These are phyloP conservation scores for Palythoa grandis DNA, from an alignment of 92 coral and sea anemone genomes.

Conservation along the genomic window DNA sequence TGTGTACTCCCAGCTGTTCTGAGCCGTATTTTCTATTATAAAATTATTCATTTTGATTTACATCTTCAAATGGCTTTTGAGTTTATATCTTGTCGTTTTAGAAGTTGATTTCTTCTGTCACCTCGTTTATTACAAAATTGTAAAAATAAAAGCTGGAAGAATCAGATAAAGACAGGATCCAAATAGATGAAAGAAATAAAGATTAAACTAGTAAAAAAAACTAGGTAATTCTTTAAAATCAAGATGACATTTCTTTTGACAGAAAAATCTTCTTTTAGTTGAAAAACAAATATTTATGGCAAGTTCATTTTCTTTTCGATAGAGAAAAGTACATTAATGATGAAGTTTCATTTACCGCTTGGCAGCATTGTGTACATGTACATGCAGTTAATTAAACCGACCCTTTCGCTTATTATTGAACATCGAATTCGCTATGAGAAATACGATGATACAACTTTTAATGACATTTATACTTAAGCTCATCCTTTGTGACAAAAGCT, in stretches of 20 bases:
- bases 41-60: neutral
- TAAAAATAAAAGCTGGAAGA: neutral
- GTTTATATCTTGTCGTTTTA: neutral
- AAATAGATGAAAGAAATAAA: neutral
- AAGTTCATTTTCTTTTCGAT: neutral
- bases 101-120: neutral
- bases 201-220: neutral
- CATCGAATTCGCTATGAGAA: neutral
- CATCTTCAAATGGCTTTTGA: neutral
- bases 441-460: neutral
- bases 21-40: neutral
- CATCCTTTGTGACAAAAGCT: neutral
- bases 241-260: neutral
- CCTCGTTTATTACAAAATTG: neutral
- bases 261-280: neutral
- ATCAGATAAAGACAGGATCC: neutral
- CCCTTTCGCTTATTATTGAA: neutral
- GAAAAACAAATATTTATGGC: neutral
- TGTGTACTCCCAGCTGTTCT: slow-evolving; percentile 2
- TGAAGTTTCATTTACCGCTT: neutral
- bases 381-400: neutral
- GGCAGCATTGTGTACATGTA: neutral
- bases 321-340: neutral
- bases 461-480: neutral
- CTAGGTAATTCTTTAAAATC: neutral